Percentiles rank a stretch among this genome's conserved stretches.
Conservation (phyloP, 1,140 invertebrate species). For the Drosophila repletoides region DNA sequence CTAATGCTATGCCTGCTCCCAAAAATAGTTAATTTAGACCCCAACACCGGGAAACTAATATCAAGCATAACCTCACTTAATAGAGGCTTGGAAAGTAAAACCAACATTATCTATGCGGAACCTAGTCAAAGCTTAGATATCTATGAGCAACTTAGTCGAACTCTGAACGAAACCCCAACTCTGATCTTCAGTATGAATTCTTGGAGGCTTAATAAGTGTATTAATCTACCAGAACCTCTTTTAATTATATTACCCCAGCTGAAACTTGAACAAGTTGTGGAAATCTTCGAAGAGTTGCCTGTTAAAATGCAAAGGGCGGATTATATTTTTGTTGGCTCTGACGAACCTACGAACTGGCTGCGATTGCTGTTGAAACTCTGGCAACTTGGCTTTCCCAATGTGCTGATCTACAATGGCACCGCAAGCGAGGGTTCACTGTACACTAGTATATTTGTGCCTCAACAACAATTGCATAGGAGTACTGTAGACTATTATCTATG, state of each 20-base stretch:
- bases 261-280: background rate
- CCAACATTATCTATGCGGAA: constrained; percentile 25
- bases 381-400: constrained; percentile 30
- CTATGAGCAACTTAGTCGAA: background rate
- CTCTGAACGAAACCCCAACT: background rate
- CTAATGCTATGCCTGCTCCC: background rate
- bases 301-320: constrained; percentile 14
- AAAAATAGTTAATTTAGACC: background rate
- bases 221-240: constrained; percentile 9
- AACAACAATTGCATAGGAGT: background rate
- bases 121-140: background rate
- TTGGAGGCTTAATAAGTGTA: background rate
- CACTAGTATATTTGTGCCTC: constrained; percentile 8
- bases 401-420: constrained; percentile 24
- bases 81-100: constrained; percentile 2
- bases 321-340: constrained; percentile 16
- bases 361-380: background rate
- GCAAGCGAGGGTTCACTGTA: background rate
- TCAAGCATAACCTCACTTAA: constrained; percentile 11
- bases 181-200: background rate
- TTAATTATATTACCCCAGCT: constrained; percentile 9
- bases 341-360: constrained; percentile 4
- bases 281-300: constrained; percentile 1
- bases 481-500: constrained; percentile 27
- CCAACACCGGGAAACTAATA: background rate